These are phyloP conservation scores for Cynaeus angustus DNA, from an alignment of 2,888 invertebrate species.

Conservation along the genomic window DNA sequence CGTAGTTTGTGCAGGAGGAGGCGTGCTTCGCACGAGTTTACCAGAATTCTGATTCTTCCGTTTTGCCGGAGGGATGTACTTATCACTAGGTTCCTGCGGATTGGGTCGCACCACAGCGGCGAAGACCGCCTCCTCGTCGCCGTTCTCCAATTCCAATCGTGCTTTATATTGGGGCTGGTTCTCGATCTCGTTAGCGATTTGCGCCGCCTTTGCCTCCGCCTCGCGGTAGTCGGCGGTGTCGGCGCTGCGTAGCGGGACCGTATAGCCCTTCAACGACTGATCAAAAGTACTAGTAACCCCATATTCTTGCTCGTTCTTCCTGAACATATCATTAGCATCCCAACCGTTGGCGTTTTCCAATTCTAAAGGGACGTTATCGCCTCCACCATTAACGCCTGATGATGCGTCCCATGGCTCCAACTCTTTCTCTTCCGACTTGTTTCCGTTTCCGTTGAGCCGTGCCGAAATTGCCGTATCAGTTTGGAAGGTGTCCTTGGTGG, in stretches of 20 bases:
- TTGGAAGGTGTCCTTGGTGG: constrained; percentile 90
- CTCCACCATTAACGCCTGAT: constrained; percentile 75
- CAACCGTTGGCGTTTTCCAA: constrained; percentile 92
- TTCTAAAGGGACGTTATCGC: constrained; percentile 78
- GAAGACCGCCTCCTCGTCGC: constrained; percentile 91
- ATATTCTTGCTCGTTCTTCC: constrained; percentile 92
- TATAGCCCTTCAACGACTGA: constrained; percentile 93
- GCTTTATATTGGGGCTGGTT: constrained; percentile 87
- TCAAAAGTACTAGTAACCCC: constrained; percentile 95
- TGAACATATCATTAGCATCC: constrained; percentile 98
- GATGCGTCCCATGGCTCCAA: constrained; percentile 92
- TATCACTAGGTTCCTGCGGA: constrained; percentile 69
- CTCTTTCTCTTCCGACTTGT: constrained; percentile 80
- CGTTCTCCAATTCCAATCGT: constrained; percentile 90
- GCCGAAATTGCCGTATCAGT: constrained; percentile 90
- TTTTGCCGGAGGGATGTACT: constrained; percentile 87
- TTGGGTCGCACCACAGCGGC: constrained; percentile 86
- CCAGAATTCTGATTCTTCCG: constrained; percentile 80
- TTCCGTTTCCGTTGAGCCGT: constrained; percentile 74
- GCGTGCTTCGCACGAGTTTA: constrained; percentile 79
- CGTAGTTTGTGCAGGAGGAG: constrained; percentile 72
- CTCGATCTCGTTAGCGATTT: constrained; percentile 95
- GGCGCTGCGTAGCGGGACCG: constrained; percentile 87
- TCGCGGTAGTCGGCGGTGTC: constrained; percentile 90
- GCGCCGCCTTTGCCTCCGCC: constrained; percentile 89